Percentiles rank a stretch among this genome's conserved stretches.
Conservation (phyloP, 2,888 invertebrate genomes). For the Drosophila vallismaia region DNA sequence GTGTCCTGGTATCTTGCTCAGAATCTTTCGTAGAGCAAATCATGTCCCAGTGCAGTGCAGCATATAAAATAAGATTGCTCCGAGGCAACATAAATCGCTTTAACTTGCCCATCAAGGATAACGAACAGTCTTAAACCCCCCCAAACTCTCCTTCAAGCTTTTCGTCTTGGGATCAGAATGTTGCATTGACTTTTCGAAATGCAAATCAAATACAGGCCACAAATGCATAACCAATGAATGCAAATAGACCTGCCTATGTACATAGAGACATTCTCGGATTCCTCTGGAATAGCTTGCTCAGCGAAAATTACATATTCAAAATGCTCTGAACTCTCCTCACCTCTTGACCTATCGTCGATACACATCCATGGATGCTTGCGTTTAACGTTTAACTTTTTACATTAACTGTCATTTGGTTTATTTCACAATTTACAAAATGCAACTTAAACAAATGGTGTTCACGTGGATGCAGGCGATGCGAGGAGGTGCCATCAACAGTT, state of each 20-base stretch:
- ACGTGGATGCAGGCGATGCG: constrained; percentile 21
- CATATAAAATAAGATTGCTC: background rate
- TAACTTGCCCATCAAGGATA: constrained; percentile 15
- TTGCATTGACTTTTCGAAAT: constrained; percentile 42
- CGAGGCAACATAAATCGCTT: constrained; percentile 35
- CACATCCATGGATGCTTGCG: constrained; percentile 26
- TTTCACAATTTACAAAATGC: constrained; percentile 60
- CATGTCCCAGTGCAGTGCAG: background rate
- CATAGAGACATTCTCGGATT: constrained; percentile 8
- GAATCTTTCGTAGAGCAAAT: too few species aligned
- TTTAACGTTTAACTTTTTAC: constrained; percentile 59
- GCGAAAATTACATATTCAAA: constrained; percentile 35
- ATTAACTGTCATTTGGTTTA: constrained; percentile 60
- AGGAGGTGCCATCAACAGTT: constrained; percentile 20
- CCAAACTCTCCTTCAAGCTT: background rate
- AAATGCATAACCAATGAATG: constrained; percentile 37
- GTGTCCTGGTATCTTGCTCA: constrained; percentile 20
- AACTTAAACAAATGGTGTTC: constrained; percentile 53
- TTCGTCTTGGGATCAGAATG: constrained; percentile 23
- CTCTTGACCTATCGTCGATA: constrained; percentile 10
- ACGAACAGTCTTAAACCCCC: background rate
- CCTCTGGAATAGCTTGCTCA: constrained; percentile 1
- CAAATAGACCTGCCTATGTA: constrained; percentile 38
- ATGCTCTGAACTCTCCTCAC: constrained; percentile 14
- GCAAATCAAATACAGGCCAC: constrained; percentile 41